phyloP scores from a whole-genome alignment of 2,113 vertebrate genomes.

The Pionites leucogaster region DNA sequence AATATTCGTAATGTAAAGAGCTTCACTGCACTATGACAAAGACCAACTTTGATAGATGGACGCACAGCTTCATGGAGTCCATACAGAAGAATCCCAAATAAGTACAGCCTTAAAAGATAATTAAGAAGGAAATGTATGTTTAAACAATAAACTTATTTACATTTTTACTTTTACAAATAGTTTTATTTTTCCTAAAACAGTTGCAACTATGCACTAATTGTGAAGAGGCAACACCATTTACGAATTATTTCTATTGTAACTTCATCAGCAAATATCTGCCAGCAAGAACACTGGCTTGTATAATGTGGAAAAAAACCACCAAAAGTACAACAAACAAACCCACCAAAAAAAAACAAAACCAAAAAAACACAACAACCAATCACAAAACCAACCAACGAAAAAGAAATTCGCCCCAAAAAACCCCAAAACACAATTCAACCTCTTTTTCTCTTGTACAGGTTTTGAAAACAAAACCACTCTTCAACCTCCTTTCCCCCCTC shows the following conservation, averaged over 20 bases:
- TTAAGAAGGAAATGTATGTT: neutral
- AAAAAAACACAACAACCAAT: too few species aligned
- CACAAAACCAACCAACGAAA: neutral
- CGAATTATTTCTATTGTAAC: neutral
- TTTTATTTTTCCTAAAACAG: neutral
- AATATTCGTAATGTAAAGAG: neutral
- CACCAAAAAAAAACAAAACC: too few species aligned
- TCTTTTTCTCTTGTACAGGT: too few species aligned
- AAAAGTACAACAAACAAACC: too few species aligned
- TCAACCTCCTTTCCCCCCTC: neutral
- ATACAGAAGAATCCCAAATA: too few species aligned
- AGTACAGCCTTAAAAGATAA: neutral
- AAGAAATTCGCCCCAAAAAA: neutral
- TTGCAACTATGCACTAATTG: neutral
- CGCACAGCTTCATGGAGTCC: neutral
- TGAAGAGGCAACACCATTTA: neutral
- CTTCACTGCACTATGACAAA: neutral
- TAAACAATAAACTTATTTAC: neutral
- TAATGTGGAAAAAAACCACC: neutral
- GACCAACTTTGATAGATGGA: neutral
- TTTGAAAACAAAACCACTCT: too few species aligned
- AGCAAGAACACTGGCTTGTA: neutral
- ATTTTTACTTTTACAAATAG: neutral
- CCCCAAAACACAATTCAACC: too few species aligned
- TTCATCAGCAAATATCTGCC: neutral